Conservation (phyloP, 1,140 invertebrate genomes). For the Dolichoris vasculosae region DNA sequence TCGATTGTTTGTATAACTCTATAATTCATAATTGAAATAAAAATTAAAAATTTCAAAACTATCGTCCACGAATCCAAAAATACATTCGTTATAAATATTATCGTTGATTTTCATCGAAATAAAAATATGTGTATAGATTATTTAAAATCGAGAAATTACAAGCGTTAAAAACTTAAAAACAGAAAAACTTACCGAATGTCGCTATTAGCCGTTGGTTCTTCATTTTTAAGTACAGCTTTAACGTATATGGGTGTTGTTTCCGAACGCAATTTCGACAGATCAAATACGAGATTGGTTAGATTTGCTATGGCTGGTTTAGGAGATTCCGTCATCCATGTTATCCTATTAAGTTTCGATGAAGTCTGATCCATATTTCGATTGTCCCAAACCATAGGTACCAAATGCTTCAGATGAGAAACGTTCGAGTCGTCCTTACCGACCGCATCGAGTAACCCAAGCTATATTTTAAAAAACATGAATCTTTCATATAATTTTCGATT, state of each 20-base stretch:
- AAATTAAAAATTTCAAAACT: too few relatives aligned
- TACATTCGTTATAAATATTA: too few relatives aligned
- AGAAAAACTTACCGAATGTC: conserved; percentile 73
- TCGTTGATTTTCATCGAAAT: too few relatives aligned
- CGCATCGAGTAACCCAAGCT: conserved; percentile 69
- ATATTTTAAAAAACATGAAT: conserved; percentile 37
- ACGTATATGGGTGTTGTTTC: conserved; percentile 82
- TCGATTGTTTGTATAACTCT: too few relatives aligned
- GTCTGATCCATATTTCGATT: conserved; percentile 50
- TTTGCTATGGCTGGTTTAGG: conserved; percentile 66
- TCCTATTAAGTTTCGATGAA: conserved; percentile 55
- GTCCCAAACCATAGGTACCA: conserved; percentile 80
- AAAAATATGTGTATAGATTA: too few relatives aligned
- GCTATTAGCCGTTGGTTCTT: conserved; percentile 78
- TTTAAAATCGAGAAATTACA: not conserved
- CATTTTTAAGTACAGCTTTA: conserved; percentile 79
- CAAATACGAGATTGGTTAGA: conserved; percentile 74
- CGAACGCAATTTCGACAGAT: conserved; percentile 77
- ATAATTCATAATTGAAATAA: too few relatives aligned
- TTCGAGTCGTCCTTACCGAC: conserved; percentile 76
- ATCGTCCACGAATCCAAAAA: too few relatives aligned
- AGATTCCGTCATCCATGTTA: conserved; percentile 78
- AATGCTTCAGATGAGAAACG: conserved; percentile 78
- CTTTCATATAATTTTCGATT: not conserved
- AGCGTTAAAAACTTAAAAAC: not conserved